Conservation (phyloP, 2,797 vertebrate genomes). For the Neostethus bicornis region DNA sequence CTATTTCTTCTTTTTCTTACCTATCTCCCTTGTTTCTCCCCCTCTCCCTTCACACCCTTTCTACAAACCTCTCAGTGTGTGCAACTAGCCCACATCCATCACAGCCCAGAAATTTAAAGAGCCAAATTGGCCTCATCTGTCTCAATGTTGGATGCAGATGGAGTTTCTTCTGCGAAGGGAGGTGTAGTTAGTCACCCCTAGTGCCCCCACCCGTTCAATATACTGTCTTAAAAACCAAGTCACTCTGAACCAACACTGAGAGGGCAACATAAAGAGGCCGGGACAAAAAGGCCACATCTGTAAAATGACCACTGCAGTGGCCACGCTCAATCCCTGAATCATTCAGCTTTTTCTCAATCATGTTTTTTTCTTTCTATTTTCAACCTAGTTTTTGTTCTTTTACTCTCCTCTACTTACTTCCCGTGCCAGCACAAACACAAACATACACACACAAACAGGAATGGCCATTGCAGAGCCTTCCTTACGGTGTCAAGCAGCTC, state of each 20-base stretch:
- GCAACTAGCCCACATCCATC: conserved; percentile 96
- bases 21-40: conserved; percentile 49
- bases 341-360: conserved; percentile 59
- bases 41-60: conserved; percentile 46
- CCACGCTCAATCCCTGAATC: conserved; percentile 53
- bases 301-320: conserved; percentile 71
- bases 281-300: conserved; percentile 55
- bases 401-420: conserved; percentile 43
- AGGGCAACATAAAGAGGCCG: conserved; percentile 34
- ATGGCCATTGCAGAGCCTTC: conserved; percentile 52
- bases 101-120: conserved; percentile 98
- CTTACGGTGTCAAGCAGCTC: conserved; percentile 56
- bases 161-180: conserved; percentile 97
- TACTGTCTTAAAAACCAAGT: conserved; percentile 59
- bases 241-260: conserved; percentile 34
- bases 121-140: conserved; percentile 99
- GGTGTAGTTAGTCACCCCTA: conserved; percentile 96
- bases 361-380: conserved; percentile 46
- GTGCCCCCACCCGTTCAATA: conserved; percentile 74
- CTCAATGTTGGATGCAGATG: conserved; percentile 99
- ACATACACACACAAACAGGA: conserved; percentile 26
- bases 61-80: conserved; percentile 78
- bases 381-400: conserved; percentile 37
- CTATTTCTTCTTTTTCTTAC: conserved; percentile 52
- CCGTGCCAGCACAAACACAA: conserved; percentile 17